These are phyloP conservation scores for Zaprionus capensis DNA, from an alignment of 1,140 invertebrate genomes.

Conservation along the genomic window DNA sequence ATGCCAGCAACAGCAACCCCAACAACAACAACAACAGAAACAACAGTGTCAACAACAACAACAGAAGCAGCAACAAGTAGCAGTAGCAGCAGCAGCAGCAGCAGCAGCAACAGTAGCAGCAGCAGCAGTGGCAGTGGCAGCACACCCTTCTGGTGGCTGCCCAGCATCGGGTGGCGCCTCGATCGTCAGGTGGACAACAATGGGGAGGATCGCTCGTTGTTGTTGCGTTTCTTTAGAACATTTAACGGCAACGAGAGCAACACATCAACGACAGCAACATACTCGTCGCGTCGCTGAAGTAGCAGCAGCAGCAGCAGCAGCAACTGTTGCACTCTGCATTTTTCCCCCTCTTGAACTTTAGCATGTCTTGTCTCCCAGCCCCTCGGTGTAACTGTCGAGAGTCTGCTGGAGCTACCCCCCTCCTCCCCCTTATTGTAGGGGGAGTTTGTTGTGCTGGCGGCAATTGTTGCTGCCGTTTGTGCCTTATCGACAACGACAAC, in stretches of 20 bases:
- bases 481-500: slow-evolving; percentile 15
- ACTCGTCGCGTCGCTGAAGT: slow-evolving; percentile 18
- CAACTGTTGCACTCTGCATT: background rate
- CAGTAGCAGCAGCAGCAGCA: slow-evolving; percentile 5
- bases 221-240: slow-evolving; percentile 69
- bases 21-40: slow-evolving; percentile 21
- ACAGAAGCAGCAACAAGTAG: slow-evolving; percentile 18
- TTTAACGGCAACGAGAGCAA: slow-evolving; percentile 45
- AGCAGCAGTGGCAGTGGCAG: slow-evolving; percentile 25
- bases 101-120: slow-evolving; percentile 6
- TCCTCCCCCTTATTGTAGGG: background rate
- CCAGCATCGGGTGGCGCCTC: slow-evolving; percentile 67
- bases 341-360: background rate
- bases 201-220: slow-evolving; percentile 65
- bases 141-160: slow-evolving; percentile 76
- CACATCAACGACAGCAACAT: slow-evolving; percentile 18
- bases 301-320: background rate
- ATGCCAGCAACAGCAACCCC: slow-evolving; percentile 28
- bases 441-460: background rate
- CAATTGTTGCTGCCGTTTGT: too few species aligned
- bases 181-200: slow-evolving; percentile 58
- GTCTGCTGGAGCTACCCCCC: slow-evolving; percentile 30
- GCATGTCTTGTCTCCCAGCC: background rate
- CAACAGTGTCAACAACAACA: slow-evolving; percentile 11
- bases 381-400: slow-evolving; percentile 20